Evolutionary conservation across 2,113 vertebrate species (phyloP).

Genomic region (Pontoporia blainvillei): DNA sequence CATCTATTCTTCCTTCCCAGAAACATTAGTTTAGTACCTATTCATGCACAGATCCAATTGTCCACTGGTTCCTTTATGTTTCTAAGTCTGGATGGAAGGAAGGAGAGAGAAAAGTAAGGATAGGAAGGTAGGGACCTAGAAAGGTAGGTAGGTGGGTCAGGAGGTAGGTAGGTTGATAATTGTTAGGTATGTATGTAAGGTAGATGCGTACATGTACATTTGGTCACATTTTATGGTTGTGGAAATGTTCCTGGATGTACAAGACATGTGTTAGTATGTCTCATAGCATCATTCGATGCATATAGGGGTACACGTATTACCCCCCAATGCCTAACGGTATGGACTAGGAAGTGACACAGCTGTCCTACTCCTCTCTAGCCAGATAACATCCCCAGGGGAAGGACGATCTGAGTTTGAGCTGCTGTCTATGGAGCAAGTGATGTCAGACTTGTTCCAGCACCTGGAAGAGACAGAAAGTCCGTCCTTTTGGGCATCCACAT

Average conservation of each 20-base stretch:
- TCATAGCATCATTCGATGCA: not conserved
- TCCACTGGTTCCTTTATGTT: too few relatives aligned
- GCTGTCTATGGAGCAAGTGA: not conserved
- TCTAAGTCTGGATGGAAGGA: too few relatives aligned
- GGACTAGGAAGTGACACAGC: not conserved
- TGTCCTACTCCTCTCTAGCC: too few relatives aligned
- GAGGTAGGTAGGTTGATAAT: not conserved
- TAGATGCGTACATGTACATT: not conserved
- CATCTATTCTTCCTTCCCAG: too few relatives aligned
- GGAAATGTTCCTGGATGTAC: not conserved
- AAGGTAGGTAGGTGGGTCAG: too few relatives aligned
- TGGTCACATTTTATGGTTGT: not conserved
- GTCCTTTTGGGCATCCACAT: not conserved
- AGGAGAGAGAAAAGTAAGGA: too few relatives aligned
- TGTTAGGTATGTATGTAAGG: not conserved
- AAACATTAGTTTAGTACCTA: too few relatives aligned
- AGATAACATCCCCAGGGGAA: not conserved
- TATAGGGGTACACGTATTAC: not conserved
- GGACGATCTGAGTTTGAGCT: not conserved
- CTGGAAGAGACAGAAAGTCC: not conserved
- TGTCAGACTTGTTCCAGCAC: not conserved
- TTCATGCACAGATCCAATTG: too few relatives aligned
- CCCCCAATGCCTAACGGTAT: not conserved
- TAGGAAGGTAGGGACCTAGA: too few relatives aligned
- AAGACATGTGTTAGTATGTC: not conserved